These are phyloP conservation scores for Tadarida brasiliensis DNA, from an alignment of 2,797 vertebrate genomes.

Conservation along the genomic window DNA sequence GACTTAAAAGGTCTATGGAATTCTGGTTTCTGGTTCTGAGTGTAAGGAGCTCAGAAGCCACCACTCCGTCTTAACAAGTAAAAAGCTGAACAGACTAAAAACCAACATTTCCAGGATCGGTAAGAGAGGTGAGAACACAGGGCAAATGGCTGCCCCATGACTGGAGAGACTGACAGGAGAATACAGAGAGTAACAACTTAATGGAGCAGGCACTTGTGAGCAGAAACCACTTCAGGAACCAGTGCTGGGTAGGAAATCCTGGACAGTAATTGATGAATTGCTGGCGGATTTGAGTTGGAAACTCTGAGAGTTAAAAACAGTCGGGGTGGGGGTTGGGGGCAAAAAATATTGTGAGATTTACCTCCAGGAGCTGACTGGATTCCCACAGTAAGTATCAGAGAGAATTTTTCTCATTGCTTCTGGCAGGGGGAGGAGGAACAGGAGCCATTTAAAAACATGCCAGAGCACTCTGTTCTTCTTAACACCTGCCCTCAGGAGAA, in stretches of 20 bases:
- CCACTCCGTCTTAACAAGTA: neutral
- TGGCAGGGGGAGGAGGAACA: neutral
- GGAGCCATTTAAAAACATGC: neutral
- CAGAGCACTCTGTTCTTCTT: neutral
- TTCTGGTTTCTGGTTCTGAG: neutral
- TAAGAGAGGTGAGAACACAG: neutral
- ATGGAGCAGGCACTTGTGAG: neutral
- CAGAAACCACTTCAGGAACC: neutral
- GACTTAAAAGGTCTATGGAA: neutral
- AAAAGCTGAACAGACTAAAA: neutral
- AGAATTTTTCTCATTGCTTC: neutral
- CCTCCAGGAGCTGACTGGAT: neutral
- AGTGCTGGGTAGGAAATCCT: neutral
- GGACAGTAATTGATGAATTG: neutral
- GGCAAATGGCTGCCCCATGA: neutral
- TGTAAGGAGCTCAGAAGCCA: neutral
- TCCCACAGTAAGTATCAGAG: neutral
- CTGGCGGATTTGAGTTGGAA: neutral
- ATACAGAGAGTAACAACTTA: neutral
- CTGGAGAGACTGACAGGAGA: neutral
- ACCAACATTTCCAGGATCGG: neutral
- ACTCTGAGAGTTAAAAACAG: neutral
- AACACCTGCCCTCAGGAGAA: neutral
- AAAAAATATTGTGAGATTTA: neutral
- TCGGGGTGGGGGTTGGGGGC: fast-evolving